Evolutionary conservation across 2,888 invertebrate genomes (phyloP), one percentile per base, ranked within the genome.

Genomic region (Pogonocherus hispidulus): DNA sequence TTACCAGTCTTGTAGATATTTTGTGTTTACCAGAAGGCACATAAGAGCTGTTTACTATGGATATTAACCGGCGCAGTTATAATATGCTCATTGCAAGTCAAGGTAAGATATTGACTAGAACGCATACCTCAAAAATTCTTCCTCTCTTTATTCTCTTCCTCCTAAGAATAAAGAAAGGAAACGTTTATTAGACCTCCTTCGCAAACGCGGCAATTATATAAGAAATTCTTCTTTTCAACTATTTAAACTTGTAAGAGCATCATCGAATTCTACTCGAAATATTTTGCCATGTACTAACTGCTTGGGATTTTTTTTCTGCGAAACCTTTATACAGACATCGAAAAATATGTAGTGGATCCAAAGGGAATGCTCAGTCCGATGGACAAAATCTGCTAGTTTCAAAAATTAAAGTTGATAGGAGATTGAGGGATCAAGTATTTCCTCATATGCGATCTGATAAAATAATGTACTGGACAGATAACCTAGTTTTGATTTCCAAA

Each of bases 371-470:
- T 4, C 19, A 46, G 16, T 3, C 18, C 6, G 46, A 47, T 20
- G 47, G 47, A 18, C 20, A 47, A 47, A 47, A 47, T 20, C 5
- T 20, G 20, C 8, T 47, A 19, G 20, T 47, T 16, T 20, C 19
- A 47, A 19, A 47, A 2, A 20, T 18, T 6, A 19, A 20, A 11
- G 20, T 47, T 19, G 20, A 47, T n/a, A 20, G 20, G 11, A 47
- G 20, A 47, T 51, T 62, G 16, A 23, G 32, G 19, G 9, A 62
- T 6, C 35, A 52, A 49, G 68, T 70, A 11, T 72, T 70, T 54
- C 70, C 70, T 20, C 32, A n/a, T n/a, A n/a, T n/a, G n/a, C n/a
- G n/a, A n/a, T n/a, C n/a, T 18, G 20, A 71, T 41, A 27, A 64
- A 49, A n/a, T n/a, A n/a, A n/a, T n/a, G n/a, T n/a, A n/a, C n/a